A percentile compares a stretch with the other conserved stretches of the same genome.
Conservation (phyloP, 2,888 invertebrate genomes). For the Limnephilus lunatus region DNA sequence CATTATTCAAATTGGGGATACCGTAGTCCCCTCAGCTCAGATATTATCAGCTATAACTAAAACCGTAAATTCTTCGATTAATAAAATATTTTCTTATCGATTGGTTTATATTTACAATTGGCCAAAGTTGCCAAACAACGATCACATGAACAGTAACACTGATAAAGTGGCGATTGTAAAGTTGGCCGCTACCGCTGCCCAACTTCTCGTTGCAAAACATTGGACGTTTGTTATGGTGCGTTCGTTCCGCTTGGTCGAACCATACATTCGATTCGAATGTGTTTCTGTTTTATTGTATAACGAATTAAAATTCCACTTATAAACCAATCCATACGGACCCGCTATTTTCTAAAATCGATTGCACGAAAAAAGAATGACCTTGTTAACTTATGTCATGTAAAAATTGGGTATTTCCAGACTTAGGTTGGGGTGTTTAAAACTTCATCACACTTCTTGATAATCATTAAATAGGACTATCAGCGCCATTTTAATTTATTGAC, state of each 20-base stretch:
- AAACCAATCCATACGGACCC: not conserved
- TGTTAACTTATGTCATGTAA: no score
- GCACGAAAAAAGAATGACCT: no score
- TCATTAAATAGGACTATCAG: no score
- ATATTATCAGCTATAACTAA: no score
- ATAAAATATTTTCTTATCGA: no score
- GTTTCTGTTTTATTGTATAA: not conserved
- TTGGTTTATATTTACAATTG: not conserved
- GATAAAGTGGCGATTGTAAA: not conserved
- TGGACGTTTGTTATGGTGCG: not conserved
- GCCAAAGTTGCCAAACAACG: not conserved
- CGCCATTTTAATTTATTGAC: no score
- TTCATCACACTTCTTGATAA: no score
- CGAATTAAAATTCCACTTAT: not conserved
- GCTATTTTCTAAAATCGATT: not conserved
- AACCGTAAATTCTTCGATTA: not conserved
- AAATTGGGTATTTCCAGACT: no score
- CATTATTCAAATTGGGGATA: not conserved
- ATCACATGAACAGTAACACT: not conserved
- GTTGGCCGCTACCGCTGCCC: not conserved
- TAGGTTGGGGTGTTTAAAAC: no score
- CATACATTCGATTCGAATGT: conserved; percentile 8
- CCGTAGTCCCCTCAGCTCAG: no score
- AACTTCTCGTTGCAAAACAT: conserved; percentile 14
- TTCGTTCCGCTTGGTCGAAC: conserved; percentile 4